A percentile compares a stretch with the other conserved stretches of the same genome.
Conservation (phyloP, 1,140 invertebrate genomes). For the Trissolcus basalis region DNA sequence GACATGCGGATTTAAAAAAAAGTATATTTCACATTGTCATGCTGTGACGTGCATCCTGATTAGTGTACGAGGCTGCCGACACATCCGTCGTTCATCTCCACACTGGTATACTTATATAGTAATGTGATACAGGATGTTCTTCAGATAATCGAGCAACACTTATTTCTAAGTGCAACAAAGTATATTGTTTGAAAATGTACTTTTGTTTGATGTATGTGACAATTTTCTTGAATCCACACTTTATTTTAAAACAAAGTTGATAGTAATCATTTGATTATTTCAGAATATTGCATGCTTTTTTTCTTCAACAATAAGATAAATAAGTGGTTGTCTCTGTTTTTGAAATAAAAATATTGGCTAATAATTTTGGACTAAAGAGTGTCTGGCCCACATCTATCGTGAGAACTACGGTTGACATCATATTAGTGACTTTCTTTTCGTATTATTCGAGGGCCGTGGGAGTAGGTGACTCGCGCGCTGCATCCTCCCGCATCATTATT, state of each 20-base stretch:
- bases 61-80: slow-evolving; percentile 43
- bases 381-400: slow-evolving; percentile 64
- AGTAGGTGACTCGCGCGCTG: slow-evolving; percentile 39
- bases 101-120: slow-evolving; percentile 36
- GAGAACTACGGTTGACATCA: slow-evolving; percentile 60
- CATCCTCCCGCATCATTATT: slow-evolving; percentile 63
- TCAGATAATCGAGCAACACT: slow-evolving; percentile 39
- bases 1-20: slow-evolving; percentile 45
- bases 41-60: slow-evolving; percentile 53
- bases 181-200: background rate
- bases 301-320: too few relatives aligned
- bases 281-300: too few relatives aligned
- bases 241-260: too few relatives aligned
- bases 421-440: slow-evolving; percentile 57
- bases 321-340: too few relatives aligned
- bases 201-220: too few relatives aligned
- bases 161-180: slow-evolving; percentile 23
- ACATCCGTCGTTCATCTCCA: slow-evolving; percentile 38
- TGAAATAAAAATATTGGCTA: background rate
- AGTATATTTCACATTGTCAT: slow-evolving; percentile 41
- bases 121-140: slow-evolving; percentile 53
- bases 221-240: too few relatives aligned
- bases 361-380: slow-evolving; percentile 24
- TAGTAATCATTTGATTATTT: too few relatives aligned
- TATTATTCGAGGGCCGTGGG: slow-evolving; percentile 41